phyloP scores from a whole-genome alignment of 2,797 vertebrate species.

The Nothura maculosa region DNA sequence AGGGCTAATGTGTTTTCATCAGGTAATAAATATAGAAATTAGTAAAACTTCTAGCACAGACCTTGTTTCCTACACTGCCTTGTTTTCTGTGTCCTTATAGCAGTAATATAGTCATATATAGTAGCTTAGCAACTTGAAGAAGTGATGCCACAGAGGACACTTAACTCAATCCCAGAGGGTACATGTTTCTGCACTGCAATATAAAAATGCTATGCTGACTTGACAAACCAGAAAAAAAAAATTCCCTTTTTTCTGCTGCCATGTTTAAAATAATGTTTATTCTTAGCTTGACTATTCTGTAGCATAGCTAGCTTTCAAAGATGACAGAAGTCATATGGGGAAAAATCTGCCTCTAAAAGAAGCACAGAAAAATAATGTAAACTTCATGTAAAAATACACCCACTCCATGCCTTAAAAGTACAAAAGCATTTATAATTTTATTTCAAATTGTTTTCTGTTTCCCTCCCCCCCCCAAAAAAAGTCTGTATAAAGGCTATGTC shows the following conservation, averaged over 20 bases:
- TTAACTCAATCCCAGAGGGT: not conserved
- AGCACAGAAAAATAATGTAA: not conserved
- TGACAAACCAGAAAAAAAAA: not conserved
- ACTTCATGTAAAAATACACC: accelerated
- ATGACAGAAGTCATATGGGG: not conserved
- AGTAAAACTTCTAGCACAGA: not conserved
- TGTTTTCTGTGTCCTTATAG: not conserved
- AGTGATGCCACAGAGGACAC: not conserved
- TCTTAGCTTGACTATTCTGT: not conserved
- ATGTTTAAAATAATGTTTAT: not conserved
- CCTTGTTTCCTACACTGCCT: not conserved
- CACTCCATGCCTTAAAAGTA: not conserved
- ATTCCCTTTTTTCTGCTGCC: not conserved
- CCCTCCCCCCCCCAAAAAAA: not conserved
- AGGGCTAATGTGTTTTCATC: not conserved
- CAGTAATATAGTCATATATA: not conserved
- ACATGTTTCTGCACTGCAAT: not conserved
- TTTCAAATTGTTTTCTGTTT: accelerated
- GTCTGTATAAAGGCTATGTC: not conserved
- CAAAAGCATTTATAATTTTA: not conserved
- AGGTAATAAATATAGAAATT: not conserved
- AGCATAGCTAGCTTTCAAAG: not conserved
- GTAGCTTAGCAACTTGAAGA: not conserved
- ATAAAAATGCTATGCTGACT: not conserved
- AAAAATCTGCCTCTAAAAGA: not conserved